A percentile compares a stretch with the other conserved stretches of the same genome.
phyloP scores from a whole-genome alignment of 2,113 vertebrate species.

The Psephotus haematonotus region DNA sequence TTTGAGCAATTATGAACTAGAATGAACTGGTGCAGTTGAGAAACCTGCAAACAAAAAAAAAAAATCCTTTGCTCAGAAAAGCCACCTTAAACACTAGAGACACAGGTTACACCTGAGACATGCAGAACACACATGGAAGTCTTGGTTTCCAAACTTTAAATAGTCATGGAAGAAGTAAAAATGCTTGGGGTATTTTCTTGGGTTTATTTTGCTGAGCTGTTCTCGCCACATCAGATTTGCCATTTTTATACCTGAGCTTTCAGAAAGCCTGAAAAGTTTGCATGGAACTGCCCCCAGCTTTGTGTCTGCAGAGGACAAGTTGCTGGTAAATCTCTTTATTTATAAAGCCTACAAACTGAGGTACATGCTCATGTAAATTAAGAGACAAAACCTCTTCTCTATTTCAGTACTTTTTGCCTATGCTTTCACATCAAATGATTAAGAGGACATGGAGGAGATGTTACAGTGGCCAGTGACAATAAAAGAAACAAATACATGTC shows the following conservation, averaged over 20 bases:
- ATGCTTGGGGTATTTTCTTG: background rate
- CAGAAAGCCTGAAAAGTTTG: background rate
- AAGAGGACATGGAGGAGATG: background rate
- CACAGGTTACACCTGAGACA: background rate
- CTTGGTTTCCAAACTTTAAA: background rate
- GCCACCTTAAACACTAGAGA: background rate
- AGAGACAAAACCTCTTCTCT: background rate
- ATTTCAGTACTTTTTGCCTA: background rate
- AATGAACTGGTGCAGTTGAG: conserved; percentile 30
- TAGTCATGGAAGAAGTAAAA: background rate
- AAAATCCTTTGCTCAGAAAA: background rate
- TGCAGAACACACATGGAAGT: rapidly evolving
- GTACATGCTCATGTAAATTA: background rate
- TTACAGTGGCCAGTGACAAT: background rate
- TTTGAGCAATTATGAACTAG: conserved; percentile 30
- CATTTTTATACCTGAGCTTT: background rate
- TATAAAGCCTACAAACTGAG: background rate
- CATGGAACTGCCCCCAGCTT: background rate
- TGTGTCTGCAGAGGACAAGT: background rate
- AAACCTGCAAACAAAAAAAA: background rate
- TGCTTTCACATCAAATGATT: background rate
- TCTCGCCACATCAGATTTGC: background rate
- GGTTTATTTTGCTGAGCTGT: background rate
- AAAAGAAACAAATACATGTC: background rate
- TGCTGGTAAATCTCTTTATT: background rate